A percentile compares a stretch with the other conserved stretches of the same genome.
These are phyloP conservation scores for Panthera tigris DNA, from an alignment of 2,113 vertebrate species.

Conservation along the genomic window DNA sequence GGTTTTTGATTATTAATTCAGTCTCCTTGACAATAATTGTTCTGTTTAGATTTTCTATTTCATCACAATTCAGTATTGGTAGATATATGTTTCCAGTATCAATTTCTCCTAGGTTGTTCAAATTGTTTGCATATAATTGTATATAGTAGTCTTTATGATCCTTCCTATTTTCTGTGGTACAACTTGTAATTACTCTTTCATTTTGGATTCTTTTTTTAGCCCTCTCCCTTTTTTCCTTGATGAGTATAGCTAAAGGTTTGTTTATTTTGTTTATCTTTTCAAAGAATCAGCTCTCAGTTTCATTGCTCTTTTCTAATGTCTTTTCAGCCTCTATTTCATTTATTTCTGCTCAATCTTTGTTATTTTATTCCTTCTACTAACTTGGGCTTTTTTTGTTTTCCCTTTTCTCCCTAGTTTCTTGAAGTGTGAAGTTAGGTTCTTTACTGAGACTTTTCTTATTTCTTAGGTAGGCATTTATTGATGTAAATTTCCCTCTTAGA, in stretches of 20 bases:
- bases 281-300: not conserved
- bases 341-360: not conserved
- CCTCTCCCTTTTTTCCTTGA: not conserved
- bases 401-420: not conserved
- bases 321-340: not conserved
- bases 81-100: not conserved
- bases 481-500: not conserved
- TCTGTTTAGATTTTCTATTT: not conserved
- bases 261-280: not conserved
- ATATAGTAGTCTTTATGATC: not conserved
- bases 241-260: not conserved
- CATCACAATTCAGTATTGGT: not conserved
- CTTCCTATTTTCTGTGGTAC: not conserved
- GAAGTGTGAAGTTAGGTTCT: not conserved
- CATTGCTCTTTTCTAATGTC: not conserved
- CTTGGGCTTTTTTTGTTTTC: not conserved
- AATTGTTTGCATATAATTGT: not conserved
- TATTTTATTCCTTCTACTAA: not conserved
- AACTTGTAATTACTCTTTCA: not conserved
- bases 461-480: not conserved
- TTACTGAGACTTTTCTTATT: not conserved
- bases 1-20: not conserved
- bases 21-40: not conserved
- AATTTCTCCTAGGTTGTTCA: not conserved
- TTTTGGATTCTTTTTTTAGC: not conserved